These are phyloP conservation scores for Epinotia demarniana DNA, from an alignment of 2,888 invertebrate species.

Conservation along the genomic window DNA sequence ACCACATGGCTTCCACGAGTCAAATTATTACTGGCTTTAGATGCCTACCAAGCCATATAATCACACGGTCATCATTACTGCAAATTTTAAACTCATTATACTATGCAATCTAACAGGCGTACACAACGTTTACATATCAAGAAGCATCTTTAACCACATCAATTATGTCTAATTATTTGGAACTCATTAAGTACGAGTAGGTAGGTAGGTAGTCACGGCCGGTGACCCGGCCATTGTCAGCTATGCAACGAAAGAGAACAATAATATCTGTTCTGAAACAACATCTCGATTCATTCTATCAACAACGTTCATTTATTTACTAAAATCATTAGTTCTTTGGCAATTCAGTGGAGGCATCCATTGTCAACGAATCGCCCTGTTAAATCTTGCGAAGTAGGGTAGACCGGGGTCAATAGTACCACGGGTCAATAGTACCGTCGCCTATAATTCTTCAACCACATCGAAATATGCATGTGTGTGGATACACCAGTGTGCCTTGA, in stretches of 20 bases:
- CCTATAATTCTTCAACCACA: too few species aligned
- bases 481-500: too few species aligned
- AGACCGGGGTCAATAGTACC: too few species aligned
- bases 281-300: constrained; percentile 14
- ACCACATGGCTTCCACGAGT: constrained; percentile 26
- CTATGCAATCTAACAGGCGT: constrained; percentile 11
- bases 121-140: constrained; percentile 5
- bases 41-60: constrained; percentile 25
- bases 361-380: too few species aligned
- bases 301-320: neutral
- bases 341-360: neutral
- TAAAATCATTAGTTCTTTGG: constrained; percentile 4
- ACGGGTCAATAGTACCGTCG: too few species aligned
- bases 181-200: constrained; percentile 22
- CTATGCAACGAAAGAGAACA: constrained; percentile 6
- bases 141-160: constrained; percentile 18
- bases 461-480: too few species aligned
- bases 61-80: constrained; percentile 28
- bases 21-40: constrained; percentile 38
- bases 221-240: neutral
- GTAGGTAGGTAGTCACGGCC: constrained; percentile 2
- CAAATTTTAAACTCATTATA: constrained; percentile 41
- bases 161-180: neutral
- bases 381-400: too few species aligned
- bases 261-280: constrained; percentile 15